Evolutionary conservation across 2,797 vertebrate species (phyloP).

Genomic region (Cryptoblepharus egeriae): DNA sequence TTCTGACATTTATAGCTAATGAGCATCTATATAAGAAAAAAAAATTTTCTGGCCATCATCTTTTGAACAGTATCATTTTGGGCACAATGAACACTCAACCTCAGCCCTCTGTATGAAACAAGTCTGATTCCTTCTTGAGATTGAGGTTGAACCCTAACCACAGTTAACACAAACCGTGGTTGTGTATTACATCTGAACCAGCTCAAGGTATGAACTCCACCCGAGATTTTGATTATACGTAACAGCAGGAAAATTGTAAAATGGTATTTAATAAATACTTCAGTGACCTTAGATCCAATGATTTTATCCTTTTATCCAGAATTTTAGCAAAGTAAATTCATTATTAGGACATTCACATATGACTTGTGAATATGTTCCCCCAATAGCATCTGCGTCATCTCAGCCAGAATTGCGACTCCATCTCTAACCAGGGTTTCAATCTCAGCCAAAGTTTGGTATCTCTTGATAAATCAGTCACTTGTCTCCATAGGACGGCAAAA

Average conservation of each 20-base stretch:
- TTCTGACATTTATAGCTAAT: no score
- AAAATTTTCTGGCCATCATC: no score
- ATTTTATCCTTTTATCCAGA: not conserved
- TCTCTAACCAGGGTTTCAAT: not conserved
- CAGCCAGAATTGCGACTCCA: not conserved
- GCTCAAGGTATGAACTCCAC: not conserved
- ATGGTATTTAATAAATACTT: not conserved
- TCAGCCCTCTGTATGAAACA: no score
- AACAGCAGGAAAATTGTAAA: not conserved
- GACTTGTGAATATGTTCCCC: not conserved
- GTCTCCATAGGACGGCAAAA: not conserved
- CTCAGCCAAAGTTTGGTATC: not conserved
- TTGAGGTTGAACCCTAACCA: not conserved
- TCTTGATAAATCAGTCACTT: not conserved
- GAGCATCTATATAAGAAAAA: no score
- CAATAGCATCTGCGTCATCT: not conserved
- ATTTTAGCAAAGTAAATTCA: not conserved
- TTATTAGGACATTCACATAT: not conserved
- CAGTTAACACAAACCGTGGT: no score
- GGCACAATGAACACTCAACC: no score
- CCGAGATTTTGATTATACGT: not conserved
- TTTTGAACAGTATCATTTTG: no score
- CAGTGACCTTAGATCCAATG: not conserved
- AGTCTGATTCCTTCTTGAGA: no score
- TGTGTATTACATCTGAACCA: no score